Evolutionary conservation across 2,113 vertebrate species (phyloP), one percentile per base, ranked within the genome.

Genomic region (Chloropsis hardwickii): DNA sequence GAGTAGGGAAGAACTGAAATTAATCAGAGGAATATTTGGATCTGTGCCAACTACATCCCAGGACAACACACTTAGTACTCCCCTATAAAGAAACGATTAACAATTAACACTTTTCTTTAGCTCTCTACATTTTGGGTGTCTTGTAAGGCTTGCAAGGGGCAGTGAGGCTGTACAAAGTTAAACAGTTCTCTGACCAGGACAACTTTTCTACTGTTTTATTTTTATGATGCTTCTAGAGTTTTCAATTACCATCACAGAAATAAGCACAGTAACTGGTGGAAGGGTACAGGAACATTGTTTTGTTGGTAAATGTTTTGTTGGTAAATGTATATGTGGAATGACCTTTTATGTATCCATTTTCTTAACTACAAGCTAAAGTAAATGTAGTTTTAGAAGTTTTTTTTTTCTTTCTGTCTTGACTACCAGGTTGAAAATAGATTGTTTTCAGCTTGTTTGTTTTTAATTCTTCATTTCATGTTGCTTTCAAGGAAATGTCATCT

Each of bases 401-500:
- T 91, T 66, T 95, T 74, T 80, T 28, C 47, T 54, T 77, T 39
- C 33, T 82, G 12, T 69, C 58, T 66, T 67, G 29, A 39, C 23
- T 60, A 62, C 51, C 19, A 23, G 82, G 27, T 37, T 76, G 87
- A 79, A 93, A 91, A 80, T 9, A 66, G 31, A 29, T 40, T 80
- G 39, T 44, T 94, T 94, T 83, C 66, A 83, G 42, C 23, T 39
- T 76, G 74, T 83, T 93, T 90, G 74, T 56, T 85, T 95, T 85
- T 86, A 90, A 84, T 94, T 88, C 67, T 70, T 90, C 31, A 33
- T 90, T 81, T 90, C 82, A 53, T 24, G 14, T 48, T 78, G 40
- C 69, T 90, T 96, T 94, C 92, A 94, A 91, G 92, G 85, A 96
- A 95, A 92, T 91, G 79, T 87, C 91, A 95, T 64, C 33, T 92